phyloP scores from a whole-genome alignment of 1,140 invertebrate genomes.

The Drosophila ficusphila region DNA sequence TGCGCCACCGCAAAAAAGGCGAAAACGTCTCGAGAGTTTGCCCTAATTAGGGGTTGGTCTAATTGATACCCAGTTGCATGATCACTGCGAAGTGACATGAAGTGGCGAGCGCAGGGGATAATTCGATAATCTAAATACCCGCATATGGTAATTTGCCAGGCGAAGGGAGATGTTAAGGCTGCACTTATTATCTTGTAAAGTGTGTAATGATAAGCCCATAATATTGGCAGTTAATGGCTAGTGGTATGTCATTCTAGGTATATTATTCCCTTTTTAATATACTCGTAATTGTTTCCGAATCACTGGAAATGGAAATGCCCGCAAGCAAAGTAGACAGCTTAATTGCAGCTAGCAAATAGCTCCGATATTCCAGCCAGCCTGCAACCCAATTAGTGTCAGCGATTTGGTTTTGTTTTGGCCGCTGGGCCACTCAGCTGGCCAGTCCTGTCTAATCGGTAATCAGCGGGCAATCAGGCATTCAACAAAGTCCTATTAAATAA shows the following conservation, averaged over 20 bases:
- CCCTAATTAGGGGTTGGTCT: constrained; percentile 28
- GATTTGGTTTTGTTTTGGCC: constrained; percentile 44
- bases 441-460: constrained; percentile 42
- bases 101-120: background rate
- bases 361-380: constrained; percentile 7
- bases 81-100: background rate
- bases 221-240: too few species aligned
- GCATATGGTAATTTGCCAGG: background rate
- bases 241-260: too few species aligned
- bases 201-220: background rate
- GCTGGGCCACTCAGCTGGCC: constrained; percentile 21
- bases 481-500: constrained; percentile 62
- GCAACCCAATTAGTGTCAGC: constrained; percentile 42
- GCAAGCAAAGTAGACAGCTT: background rate
- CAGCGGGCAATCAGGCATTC: constrained; percentile 45
- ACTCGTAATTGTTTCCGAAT: too few species aligned
- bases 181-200: background rate
- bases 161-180: background rate
- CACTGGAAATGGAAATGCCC: background rate
- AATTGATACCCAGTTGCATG: constrained; percentile 28
- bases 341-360: constrained; percentile 12
- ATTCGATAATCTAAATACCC: background rate
- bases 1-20: constrained; percentile 33
- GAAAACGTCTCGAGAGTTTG: constrained; percentile 23
- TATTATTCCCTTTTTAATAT: too few species aligned